Percentiles rank a stretch among this genome's conserved stretches.
These are phyloP conservation scores for Aurelia sp. DNA, from an alignment of 30 jellyfish, hydroid and myxozoan genomes.

Conservation along the genomic window DNA sequence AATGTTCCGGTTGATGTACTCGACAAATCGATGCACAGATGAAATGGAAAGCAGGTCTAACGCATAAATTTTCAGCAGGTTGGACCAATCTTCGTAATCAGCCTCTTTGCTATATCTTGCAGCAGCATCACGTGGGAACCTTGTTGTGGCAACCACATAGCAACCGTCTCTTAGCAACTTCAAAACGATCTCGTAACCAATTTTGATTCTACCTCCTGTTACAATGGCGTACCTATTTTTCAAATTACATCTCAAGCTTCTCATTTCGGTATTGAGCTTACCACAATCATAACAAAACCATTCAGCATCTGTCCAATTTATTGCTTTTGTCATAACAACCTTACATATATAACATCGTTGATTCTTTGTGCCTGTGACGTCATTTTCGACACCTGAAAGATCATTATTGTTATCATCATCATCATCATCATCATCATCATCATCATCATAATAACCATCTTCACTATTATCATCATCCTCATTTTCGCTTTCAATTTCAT, in stretches of 20 bases:
- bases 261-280: constrained; percentile 25
- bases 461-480: no score
- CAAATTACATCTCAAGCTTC: constrained; percentile 19
- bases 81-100: constrained; percentile 46
- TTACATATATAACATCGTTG: no score
- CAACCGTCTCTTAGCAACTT: constrained; percentile 70
- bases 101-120: constrained; percentile 23
- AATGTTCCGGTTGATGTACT: not conserved
- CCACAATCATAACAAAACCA: constrained; percentile 16
- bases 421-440: no score
- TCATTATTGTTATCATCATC: no score
- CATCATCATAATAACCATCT: no score
- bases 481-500: not conserved
- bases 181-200: constrained; percentile 55
- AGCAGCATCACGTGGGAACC: constrained; percentile 63
- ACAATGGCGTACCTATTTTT: constrained; percentile 53
- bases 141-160: constrained; percentile 63
- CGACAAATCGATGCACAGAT: constrained; percentile 21
- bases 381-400: no score
- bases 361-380: no score
- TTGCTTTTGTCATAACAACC: no score
- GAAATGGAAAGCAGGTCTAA: constrained; percentile 17
- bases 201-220: constrained; percentile 67
- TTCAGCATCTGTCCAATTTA: not conserved
- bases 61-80: constrained; percentile 25